Base-by-base conservation (phyloP, 2,113 vertebrate genomes). In the Rattus rattus region DNA sequence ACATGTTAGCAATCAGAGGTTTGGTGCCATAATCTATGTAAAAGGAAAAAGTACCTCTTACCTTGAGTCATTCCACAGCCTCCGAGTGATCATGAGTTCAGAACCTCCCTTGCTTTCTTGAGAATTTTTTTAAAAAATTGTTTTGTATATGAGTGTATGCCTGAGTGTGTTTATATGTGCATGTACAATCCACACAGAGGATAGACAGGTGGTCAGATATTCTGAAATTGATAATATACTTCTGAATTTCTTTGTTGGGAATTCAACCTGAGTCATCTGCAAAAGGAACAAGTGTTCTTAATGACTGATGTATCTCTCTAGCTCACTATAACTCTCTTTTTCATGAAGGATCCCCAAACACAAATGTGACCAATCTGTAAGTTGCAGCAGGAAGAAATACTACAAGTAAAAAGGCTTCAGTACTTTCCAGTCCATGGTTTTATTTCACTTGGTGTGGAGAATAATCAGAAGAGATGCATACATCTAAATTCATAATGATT, bases 381-480 rank as follows among this genome's bases (percentile, higher is more conserved):
- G 6, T 10, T 47, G 19, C 16, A 49, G 1, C 1, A 14, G 13
- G 10, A 73, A 30, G 3, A 2, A 2, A 33, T 5, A 8, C 26
- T 4, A 22, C 5, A 2, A 65, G 12, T 3, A 43, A 43, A 39
- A 11, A 17, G 1, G 1, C 1, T 17, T 81, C 22, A 13, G 12
- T 59, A 2, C 7, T 8, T 61, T 30, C 6, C 33, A 54, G n/a
- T 28, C 72, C 30, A 56, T 75, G 7, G 9, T 56, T 49, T 72
- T 67, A 56, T 75, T 39, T 79, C 9, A 39, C 24, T 33, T 54
- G 7, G 49, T 30, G 1, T 19, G 52, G 47, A 69, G 33, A 88
- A 84, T 59, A 11, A 80, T 67, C 72, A 52, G 36, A 95, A 80
- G 33, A 6, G 36, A 90, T 52, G 16, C 2, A 20, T 36, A 88